Conservation (phyloP, 2,797 vertebrate species). For the Scleropages formosus region DNA sequence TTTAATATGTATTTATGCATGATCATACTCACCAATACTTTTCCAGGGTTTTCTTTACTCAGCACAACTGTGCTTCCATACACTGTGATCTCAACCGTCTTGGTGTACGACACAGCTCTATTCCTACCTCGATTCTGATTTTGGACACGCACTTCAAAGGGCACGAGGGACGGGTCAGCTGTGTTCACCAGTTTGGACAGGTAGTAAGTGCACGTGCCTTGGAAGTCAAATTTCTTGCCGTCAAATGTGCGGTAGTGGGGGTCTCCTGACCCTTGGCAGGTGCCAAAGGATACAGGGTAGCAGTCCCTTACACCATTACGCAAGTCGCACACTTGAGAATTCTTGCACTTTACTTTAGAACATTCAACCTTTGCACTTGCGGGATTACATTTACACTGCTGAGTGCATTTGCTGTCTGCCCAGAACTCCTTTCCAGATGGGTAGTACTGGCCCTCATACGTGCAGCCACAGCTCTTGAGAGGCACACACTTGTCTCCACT, state of each 20-base stretch:
- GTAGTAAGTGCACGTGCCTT: constrained; percentile 58
- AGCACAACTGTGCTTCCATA: constrained; percentile 61
- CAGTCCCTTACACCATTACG: constrained; percentile 58
- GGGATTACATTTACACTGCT: constrained; percentile 56
- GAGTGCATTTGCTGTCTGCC: constrained; percentile 42
- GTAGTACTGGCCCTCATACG: constrained; percentile 39
- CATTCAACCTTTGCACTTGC: constrained; percentile 55
- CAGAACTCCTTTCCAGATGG: constrained; percentile 29
- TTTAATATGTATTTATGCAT: no score
- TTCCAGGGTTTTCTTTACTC: constrained; percentile 48
- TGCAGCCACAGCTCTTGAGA: constrained; percentile 40
- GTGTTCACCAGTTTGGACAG: constrained; percentile 46
- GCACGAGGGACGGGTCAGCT: constrained; percentile 45
- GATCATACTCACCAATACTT: constrained; percentile 64
- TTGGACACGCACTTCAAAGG: constrained; percentile 58
- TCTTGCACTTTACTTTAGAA: constrained; percentile 47
- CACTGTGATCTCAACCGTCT: constrained; percentile 48
- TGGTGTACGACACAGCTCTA: constrained; percentile 45
- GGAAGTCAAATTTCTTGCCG: constrained; percentile 53
- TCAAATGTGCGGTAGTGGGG: constrained; percentile 72
- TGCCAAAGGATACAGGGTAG: constrained; percentile 49
- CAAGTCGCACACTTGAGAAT: constrained; percentile 52
- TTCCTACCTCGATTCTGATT: constrained; percentile 64
- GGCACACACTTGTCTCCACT: constrained; percentile 44
- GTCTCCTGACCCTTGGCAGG: constrained; percentile 61